Evolutionary conservation across 1,140 invertebrate species (phyloP), one percentile per base, ranked within the genome.

Genomic region (Scaptodrosophila lebanonensis): DNA sequence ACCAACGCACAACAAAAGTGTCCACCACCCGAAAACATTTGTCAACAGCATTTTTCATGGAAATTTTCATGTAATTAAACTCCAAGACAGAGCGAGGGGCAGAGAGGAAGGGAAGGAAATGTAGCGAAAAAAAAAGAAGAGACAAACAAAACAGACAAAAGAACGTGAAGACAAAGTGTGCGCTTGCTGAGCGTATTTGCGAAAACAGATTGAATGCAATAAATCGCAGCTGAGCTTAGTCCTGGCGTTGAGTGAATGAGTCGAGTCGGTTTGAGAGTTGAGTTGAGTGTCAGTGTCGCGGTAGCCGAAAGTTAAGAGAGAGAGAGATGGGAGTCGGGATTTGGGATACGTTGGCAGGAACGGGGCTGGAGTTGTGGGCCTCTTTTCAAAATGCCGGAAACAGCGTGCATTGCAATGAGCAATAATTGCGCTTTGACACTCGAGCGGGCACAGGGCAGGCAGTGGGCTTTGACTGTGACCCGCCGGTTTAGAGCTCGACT

Each of bases 351-450:
- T n/a, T n/a, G n/a, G n/a, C n/a, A n/a, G n/a, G n/a, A n/a, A n/a
- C n/a, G n/a, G n/a, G n/a, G n/a, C n/a, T n/a, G n/a, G n/a, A n/a
- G n/a, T n/a, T n/a, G n/a, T n/a, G n/a, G n/a, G n/a, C n/a, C n/a
- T n/a, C n/a, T n/a, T n/a, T n/a, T n/a, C n/a, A n/a, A n/a, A n/a
- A n/a, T n/a, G n/a, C n/a, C n/a, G n/a, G n/a, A n/a, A 52, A 42
- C 40, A 32, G 48, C 27, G 11, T 32, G 42, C 51, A 39, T 33
- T 66, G 62, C 64, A 73, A 59, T 73, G 59, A 51, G 52, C 63
- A 68, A 75, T 75, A 73, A 73, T 75, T 75, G 65, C 70, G 62
- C 70, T 75, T 59, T 69, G 70, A 64, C 70, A 75, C 65, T 62
- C 39, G 35, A 40, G 16, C 30, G 58, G 45, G 45, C 45, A 33